Conservation (phyloP, 1,140 invertebrate genomes). For the Zophobas atratus region DNA sequence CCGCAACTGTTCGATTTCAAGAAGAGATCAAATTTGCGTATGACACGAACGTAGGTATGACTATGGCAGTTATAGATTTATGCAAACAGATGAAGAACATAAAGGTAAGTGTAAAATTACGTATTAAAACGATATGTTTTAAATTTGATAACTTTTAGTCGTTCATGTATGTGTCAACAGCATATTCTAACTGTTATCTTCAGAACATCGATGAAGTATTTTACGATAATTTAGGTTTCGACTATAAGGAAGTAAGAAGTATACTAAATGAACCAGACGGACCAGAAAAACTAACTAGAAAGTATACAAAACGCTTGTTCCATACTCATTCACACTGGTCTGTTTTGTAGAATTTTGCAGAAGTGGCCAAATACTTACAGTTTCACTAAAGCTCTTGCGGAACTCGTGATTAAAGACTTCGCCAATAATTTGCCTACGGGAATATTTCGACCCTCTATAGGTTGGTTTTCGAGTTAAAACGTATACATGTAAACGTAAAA, state of each 20-base stretch:
- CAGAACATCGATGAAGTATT: slow-evolving; percentile 77
- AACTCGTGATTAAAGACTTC: slow-evolving; percentile 78
- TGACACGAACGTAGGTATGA: slow-evolving; percentile 75
- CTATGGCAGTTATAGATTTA: slow-evolving; percentile 71
- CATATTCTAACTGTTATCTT: slow-evolving; percentile 79
- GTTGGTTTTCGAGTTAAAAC: not conserved
- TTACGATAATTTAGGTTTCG: slow-evolving; percentile 77
- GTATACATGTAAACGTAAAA: not conserved
- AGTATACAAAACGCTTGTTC: too few species aligned
- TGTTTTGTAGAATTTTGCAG: not conserved
- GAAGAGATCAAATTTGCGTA: slow-evolving; percentile 78
- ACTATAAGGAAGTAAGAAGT: not conserved
- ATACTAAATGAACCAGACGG: not conserved
- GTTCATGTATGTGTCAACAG: slow-evolving; percentile 81
- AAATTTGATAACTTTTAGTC: slow-evolving; percentile 63
- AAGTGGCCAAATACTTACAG: slow-evolving; percentile 85
- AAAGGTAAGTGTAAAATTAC: slow-evolving; percentile 69
- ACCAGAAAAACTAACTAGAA: not conserved
- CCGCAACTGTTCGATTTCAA: slow-evolving; percentile 90
- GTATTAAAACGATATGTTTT: not conserved
- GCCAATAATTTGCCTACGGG: slow-evolving; percentile 78
- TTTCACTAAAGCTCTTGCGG: slow-evolving; percentile 85
- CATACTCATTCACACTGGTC: not conserved
- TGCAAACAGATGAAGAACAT: slow-evolving; percentile 74
- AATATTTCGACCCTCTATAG: slow-evolving; percentile 79